Percentiles rank a stretch among this genome's conserved stretches.
Evolutionary conservation across 2,113 vertebrate genomes (phyloP).

Genomic region (Barbus barbus): DNA sequence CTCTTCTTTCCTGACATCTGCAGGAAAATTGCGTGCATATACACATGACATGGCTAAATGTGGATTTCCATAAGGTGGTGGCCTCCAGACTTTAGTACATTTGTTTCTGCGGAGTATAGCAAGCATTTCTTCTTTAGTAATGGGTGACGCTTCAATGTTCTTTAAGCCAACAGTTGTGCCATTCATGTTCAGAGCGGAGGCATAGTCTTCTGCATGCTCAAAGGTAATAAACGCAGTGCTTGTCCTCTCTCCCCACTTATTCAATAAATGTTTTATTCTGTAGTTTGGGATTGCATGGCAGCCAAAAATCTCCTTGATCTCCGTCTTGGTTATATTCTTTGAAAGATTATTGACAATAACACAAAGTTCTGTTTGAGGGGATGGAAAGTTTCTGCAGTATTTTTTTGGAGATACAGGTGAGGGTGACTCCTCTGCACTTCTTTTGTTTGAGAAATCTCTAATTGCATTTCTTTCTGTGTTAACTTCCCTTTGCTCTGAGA

Average conservation of each 20-base stretch:
- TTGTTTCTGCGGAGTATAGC: constrained; percentile 69
- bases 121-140: constrained; percentile 80
- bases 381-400: constrained; percentile 53
- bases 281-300: constrained; percentile 75
- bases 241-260: constrained; percentile 77
- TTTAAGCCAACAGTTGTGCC: constrained; percentile 76
- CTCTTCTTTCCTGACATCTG: constrained; percentile 79
- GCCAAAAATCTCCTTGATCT: constrained; percentile 82
- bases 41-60: constrained; percentile 47
- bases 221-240: constrained; percentile 86
- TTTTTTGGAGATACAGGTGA: constrained; percentile 67
- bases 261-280: constrained; percentile 81
- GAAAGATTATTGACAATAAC: constrained; percentile 85
- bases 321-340: constrained; percentile 79
- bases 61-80: not conserved
- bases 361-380: constrained; percentile 71
- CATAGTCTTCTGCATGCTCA: constrained; percentile 75
- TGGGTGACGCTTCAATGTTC: constrained; percentile 78
- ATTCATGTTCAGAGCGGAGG: constrained; percentile 79
- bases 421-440: constrained; percentile 58
- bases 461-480: constrained; percentile 52
- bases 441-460: constrained; percentile 60
- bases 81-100: rapidly evolving
- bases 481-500: not conserved
- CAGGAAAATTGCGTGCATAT: constrained; percentile 81